These are phyloP conservation scores for Epizoanthus scotinus DNA, from an alignment of 92 coral and sea anemone genomes.

Conservation along the genomic window DNA sequence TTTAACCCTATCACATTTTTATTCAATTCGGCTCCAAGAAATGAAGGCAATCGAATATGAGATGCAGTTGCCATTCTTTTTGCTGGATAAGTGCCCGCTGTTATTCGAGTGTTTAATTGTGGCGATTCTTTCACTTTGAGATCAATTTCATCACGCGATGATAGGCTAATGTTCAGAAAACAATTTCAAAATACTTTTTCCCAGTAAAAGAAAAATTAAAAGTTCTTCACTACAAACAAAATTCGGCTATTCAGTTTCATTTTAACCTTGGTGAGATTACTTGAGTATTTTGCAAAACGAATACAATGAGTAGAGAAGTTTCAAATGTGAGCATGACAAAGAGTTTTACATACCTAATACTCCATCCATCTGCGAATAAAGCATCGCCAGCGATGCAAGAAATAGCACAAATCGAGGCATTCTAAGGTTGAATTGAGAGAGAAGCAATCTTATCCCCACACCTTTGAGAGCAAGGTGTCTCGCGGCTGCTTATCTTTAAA, in stretches of 20 bases:
- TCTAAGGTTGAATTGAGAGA: not conserved
- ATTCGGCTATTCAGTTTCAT: too few species aligned
- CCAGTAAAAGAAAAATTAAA: not conserved
- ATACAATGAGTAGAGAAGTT: not conserved
- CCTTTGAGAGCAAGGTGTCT: not conserved
- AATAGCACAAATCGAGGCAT: not conserved
- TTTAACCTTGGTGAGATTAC: too few species aligned
- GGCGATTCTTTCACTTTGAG: too few species aligned
- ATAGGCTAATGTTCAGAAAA: not conserved
- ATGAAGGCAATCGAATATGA: too few species aligned
- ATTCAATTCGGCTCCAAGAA: too few species aligned
- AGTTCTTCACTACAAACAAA: too few species aligned
- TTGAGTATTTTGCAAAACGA: not conserved
- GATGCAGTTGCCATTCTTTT: too few species aligned
- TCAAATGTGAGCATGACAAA: not conserved
- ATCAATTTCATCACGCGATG: not conserved
- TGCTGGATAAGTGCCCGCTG: not conserved
- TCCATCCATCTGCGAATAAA: not conserved
- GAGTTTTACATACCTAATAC: not conserved
- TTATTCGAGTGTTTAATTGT: too few species aligned
- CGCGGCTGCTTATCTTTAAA: constrained; percentile 3
- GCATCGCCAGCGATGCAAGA: constrained; percentile 5
- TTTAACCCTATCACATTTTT: too few species aligned
- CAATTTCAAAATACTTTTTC: not conserved
- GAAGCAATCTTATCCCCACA: not conserved